A percentile compares a stretch with the other conserved stretches of the same genome.
phyloP scores from a whole-genome alignment of 92 coral and sea anemone species.

The Virgularia gustaviana region DNA sequence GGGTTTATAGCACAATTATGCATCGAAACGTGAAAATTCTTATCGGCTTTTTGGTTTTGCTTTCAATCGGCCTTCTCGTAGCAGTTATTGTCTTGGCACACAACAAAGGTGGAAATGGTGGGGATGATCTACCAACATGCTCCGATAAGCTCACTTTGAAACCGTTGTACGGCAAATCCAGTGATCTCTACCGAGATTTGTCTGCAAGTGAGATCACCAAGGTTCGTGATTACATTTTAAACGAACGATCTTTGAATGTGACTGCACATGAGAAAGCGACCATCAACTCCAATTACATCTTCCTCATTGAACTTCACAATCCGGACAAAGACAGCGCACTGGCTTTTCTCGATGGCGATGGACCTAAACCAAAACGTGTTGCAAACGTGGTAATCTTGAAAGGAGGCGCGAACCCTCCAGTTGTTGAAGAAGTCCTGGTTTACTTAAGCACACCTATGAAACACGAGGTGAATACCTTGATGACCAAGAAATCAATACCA shows the following conservation, averaged over 20 bases:
- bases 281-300: slow-evolving; percentile 65
- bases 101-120: background rate
- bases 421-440: slow-evolving; percentile 62
- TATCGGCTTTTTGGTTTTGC: background rate
- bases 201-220: slow-evolving; percentile 64
- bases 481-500: slow-evolving; percentile 49
- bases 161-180: slow-evolving; percentile 38
- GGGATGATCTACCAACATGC: slow-evolving; percentile 2
- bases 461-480: slow-evolving; percentile 3
- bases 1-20: too few relatives aligned
- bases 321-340: slow-evolving; percentile 70
- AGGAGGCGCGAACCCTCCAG: slow-evolving; percentile 61
- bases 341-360: slow-evolving; percentile 60
- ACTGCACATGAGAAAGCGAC: slow-evolving; percentile 55
- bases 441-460: slow-evolving; percentile 55
- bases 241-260: slow-evolving; percentile 48
- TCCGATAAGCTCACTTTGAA: slow-evolving; percentile 14
- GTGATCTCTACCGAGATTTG: slow-evolving; percentile 63
- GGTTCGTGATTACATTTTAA: slow-evolving; percentile 62
- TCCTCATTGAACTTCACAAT: slow-evolving; percentile 69
- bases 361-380: slow-evolving; percentile 61
- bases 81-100: background rate
- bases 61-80: background rate
- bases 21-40: background rate
- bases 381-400: slow-evolving; percentile 65